Percentiles rank a stretch among this genome's conserved stretches.
phyloP scores from a whole-genome alignment of 2,113 vertebrate species.

The Zootoca vivipara region DNA sequence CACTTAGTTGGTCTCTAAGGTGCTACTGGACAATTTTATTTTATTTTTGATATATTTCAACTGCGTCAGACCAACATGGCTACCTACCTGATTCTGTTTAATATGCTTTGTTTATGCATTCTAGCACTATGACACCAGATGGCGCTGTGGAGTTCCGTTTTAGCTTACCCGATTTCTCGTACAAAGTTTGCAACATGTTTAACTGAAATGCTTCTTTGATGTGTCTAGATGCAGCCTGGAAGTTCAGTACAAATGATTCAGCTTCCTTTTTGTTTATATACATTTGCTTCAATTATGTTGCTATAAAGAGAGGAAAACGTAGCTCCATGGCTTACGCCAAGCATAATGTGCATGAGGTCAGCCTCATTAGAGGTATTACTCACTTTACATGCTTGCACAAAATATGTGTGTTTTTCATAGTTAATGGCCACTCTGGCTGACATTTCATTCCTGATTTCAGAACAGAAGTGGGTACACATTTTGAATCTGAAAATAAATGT shows the following conservation, averaged over 20 bases:
- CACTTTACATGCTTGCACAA: slow-evolving; percentile 6
- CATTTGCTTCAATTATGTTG: neutral
- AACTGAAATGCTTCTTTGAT: too few species aligned
- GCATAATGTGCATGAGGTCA: neutral
- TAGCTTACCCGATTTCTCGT: too few species aligned
- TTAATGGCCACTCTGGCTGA: neutral
- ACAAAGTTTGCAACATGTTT: too few species aligned
- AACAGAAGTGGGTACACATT: neutral
- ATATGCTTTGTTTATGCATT: too few species aligned
- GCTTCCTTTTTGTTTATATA: neutral
- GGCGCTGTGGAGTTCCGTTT: too few species aligned
- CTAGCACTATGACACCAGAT: too few species aligned
- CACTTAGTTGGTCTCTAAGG: too few species aligned
- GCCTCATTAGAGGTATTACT: slow-evolving; percentile 1
- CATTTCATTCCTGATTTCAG: slow-evolving; percentile 18
- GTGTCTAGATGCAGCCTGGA: neutral
- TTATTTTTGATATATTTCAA: too few species aligned
- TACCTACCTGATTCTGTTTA: too few species aligned
- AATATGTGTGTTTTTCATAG: slow-evolving; percentile 6
- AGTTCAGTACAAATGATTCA: neutral
- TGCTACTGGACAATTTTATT: too few species aligned
- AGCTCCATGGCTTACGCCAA: neutral
- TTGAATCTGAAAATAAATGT: slow-evolving; percentile 37
- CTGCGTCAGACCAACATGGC: too few species aligned
- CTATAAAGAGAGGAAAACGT: neutral